Evolutionary conservation across 2,113 vertebrate genomes (phyloP).

Genomic region (Pelusios castaneus): DNA sequence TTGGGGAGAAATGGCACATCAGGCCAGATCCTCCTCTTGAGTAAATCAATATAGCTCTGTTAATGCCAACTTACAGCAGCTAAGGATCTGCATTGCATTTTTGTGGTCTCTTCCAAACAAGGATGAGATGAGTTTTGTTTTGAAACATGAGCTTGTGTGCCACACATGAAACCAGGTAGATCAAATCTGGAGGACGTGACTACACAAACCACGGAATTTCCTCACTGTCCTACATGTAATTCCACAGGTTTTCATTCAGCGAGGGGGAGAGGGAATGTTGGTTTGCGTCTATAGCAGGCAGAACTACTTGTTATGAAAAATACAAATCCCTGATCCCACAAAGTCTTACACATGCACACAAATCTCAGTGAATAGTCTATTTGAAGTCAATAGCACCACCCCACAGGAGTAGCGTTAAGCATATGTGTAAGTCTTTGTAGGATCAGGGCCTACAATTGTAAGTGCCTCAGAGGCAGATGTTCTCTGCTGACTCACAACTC

Average conservation of each 20-base stretch:
- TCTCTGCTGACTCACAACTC: neutral
- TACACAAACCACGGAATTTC: neutral
- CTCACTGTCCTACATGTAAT: neutral
- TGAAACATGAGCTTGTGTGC: neutral
- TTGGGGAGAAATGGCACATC: neutral
- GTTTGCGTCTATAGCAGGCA: neutral
- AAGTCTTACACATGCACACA: neutral
- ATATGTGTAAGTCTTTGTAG: accelerated
- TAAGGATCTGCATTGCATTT: neutral
- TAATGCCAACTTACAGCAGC: neutral
- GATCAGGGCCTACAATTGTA: neutral
- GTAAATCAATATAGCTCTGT: neutral
- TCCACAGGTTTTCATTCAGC: neutral
- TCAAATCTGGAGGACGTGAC: neutral
- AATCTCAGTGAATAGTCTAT: neutral
- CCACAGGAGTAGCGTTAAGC: accelerated
- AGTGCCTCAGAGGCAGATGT: neutral
- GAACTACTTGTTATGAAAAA: neutral
- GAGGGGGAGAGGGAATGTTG: too few species aligned
- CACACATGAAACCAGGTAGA: neutral
- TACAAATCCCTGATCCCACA: neutral
- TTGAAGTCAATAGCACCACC: neutral
- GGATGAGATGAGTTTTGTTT: neutral
- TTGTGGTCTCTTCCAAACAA: neutral
- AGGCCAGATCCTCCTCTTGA: neutral